phyloP scores from a whole-genome alignment of 2,888 invertebrate genomes.

The Metopia argyrocephala region DNA sequence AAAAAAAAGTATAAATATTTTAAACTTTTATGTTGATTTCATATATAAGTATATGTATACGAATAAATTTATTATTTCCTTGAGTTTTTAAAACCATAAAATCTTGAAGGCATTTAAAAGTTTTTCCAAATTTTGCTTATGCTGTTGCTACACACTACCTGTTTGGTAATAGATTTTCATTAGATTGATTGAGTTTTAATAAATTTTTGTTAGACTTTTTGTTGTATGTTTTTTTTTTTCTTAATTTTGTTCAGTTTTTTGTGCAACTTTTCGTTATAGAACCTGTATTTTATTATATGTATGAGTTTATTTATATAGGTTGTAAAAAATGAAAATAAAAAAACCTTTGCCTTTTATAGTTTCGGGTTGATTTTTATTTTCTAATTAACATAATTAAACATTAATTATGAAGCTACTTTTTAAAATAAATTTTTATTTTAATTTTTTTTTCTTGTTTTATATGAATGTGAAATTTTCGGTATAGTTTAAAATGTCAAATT shows the following conservation, averaged over 20 bases:
- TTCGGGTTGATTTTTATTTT: neutral
- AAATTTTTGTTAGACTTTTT: conserved; percentile 14
- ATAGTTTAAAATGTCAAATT: too few species aligned
- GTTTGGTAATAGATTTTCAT: conserved; percentile 27
- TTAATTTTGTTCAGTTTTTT: neutral
- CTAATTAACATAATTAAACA: conserved; percentile 19
- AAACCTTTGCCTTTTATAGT: conserved; percentile 7
- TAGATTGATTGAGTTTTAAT: conserved; percentile 35
- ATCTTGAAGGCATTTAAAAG: neutral
- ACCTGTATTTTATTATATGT: neutral
- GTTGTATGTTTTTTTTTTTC: neutral
- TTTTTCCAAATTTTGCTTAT: neutral
- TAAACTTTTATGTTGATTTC: too few species aligned
- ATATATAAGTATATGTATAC: too few species aligned
- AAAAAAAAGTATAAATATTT: too few species aligned
- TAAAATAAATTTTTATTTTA: neutral
- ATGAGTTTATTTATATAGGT: conserved; percentile 8
- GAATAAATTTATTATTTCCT: too few species aligned
- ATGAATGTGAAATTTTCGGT: too few species aligned
- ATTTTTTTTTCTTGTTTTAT: too few species aligned
- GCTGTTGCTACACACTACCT: neutral
- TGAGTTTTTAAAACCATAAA: too few species aligned
- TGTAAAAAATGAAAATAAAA: neutral
- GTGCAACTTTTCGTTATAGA: neutral
- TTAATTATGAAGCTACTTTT: neutral